Base-by-base conservation (phyloP, 2,888 invertebrate species). In the Chorisops tibialis region DNA sequence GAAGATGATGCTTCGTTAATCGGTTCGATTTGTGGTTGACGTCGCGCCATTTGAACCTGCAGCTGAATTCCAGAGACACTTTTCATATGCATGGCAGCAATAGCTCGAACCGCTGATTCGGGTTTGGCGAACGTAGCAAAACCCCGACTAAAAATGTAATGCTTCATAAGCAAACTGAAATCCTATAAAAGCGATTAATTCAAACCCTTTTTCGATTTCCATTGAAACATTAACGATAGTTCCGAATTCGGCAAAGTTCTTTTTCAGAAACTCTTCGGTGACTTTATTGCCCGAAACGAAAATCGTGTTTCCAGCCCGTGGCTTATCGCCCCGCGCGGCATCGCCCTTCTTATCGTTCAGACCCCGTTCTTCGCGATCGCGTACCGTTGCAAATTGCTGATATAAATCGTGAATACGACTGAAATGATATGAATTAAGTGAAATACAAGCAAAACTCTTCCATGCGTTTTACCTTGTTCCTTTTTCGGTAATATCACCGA, bases 101-200 rank as follows among this genome's bases (percentile, higher is more conserved):
- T 91, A 0, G 95, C 94, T 66, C 88, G 83, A 61, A 91, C 88
- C 2, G 96, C 91, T 49, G 88, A 85, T 68, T 95, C 95, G 12
- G 89, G 83, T 69, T 91, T 92, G 66, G 95, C 93, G 79, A 96
- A 96, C 2, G 95, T 93, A 14, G 96, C 84, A 80, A 93, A 96
- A 7, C 93, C 95, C 69, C 88, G 87, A 72, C 93, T 93, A 79
- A 11, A 41, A 16, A 5, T 5, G 2, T 5, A 41, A 16, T 11
- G 12, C 6, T 41, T 11, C 12, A 51, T 16, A 14, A 51, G 7
- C 18, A n/a, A 16, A 37, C 5, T 3, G 4, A 41, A 35, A 43
- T 2, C n/a, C 51, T 22, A 35, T n/a, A 48, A 2, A 58, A 45
- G 19, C 18, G 49, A 75, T 79, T 72, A 2, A 9, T 30, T 30